Evolutionary conservation across 35 echinoderm and acorn worm species (phyloP).

Genomic region (Hemicentrotus pulcherrimus): DNA sequence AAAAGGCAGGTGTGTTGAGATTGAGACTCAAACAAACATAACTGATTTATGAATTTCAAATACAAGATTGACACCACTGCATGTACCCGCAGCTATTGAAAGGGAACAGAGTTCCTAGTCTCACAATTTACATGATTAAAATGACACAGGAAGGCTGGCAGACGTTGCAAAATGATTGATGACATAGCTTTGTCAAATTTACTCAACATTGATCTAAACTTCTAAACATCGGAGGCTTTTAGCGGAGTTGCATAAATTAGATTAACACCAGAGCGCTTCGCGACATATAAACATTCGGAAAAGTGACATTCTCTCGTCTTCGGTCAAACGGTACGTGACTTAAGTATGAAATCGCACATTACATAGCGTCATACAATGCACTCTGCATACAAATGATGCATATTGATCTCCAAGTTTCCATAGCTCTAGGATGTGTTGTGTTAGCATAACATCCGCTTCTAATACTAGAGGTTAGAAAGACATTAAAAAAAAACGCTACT

Average conservation of each 20-base stretch:
- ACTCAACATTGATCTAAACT: not conserved
- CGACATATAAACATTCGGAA: not conserved
- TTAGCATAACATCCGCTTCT: not conserved
- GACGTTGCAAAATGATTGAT: slow-evolving; percentile 18
- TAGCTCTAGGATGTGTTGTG: not conserved
- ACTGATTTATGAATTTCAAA: not conserved
- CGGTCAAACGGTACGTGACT: not conserved
- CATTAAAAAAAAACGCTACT: not conserved
- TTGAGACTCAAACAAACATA: not conserved
- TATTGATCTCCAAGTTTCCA: not conserved
- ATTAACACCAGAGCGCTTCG: not conserved
- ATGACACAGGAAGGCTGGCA: not conserved
- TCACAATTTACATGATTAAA: slow-evolving; percentile 9
- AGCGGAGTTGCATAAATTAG: slow-evolving; percentile 17
- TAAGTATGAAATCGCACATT: not conserved
- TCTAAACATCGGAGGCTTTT: not conserved
- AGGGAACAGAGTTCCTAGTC: not conserved
- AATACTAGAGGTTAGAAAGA: not conserved
- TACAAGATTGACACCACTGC: not conserved
- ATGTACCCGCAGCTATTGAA: not conserved
- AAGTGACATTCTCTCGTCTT: not conserved
- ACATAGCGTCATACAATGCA: not conserved
- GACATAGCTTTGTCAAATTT: slow-evolving; percentile 18
- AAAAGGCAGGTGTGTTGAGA: not conserved
- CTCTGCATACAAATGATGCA: not conserved